Conservation (phyloP, 2,113 vertebrate genomes). For the Micromys minutus region DNA sequence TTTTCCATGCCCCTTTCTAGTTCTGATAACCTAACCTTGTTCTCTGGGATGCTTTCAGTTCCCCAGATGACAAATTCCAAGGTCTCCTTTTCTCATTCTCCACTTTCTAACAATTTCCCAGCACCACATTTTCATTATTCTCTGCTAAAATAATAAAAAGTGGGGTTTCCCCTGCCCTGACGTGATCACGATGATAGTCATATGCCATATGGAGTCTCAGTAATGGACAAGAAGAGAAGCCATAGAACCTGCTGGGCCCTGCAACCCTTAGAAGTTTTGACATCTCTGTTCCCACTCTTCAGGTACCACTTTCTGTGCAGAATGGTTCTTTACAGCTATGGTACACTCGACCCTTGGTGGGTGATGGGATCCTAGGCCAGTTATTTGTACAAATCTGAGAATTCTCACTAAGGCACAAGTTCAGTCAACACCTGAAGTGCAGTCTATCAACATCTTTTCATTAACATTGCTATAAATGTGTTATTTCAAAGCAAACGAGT, state of each 20-base stretch:
- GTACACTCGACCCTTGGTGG: not conserved
- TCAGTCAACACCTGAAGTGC: not conserved
- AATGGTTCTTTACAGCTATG: not conserved
- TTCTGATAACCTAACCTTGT: not conserved
- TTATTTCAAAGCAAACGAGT: not conserved
- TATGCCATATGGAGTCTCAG: not conserved
- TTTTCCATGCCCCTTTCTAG: not conserved
- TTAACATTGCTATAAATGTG: not conserved
- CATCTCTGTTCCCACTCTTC: not conserved
- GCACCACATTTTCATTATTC: too few relatives aligned
- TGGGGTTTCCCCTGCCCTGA: not conserved
- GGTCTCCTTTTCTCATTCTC: not conserved
- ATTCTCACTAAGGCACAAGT: rapidly evolving
- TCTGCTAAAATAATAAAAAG: not conserved
- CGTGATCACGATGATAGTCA: rapidly evolving
- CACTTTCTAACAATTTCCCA: not conserved
- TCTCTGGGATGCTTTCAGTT: too few relatives aligned
- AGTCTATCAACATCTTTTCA: not conserved
- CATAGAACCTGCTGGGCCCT: not conserved
- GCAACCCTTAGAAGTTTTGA: not conserved
- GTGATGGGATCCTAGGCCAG: not conserved
- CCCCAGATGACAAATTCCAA: not conserved
- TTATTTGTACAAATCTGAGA: not conserved
- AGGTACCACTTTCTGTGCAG: not conserved
- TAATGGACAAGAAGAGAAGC: not conserved